These are phyloP conservation scores for Saxidomus purpurata DNA, from an alignment of 1,140 invertebrate genomes.

Conservation along the genomic window DNA sequence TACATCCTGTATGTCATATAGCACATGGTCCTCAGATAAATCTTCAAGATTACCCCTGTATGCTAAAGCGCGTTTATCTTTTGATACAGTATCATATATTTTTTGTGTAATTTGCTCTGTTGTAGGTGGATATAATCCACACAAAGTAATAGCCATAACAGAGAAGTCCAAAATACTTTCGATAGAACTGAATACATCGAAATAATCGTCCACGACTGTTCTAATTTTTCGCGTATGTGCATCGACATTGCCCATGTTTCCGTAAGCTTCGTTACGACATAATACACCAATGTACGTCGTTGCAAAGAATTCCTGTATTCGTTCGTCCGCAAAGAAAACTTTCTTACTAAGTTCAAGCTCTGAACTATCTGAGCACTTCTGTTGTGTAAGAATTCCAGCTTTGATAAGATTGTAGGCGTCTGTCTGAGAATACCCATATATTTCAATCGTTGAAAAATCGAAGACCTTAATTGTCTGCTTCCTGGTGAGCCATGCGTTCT, in stretches of 20 bases:
- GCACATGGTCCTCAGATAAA: not conserved
- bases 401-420: not conserved
- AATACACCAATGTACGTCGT: not conserved
- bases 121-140: not conserved
- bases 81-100: not conserved
- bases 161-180: not conserved
- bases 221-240: not conserved
- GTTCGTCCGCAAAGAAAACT: not conserved
- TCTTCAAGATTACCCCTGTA: not conserved
- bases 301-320: not conserved
- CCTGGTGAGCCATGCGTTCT: not conserved
- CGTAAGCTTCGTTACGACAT: not conserved
- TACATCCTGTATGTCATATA: not conserved
- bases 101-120: not conserved
- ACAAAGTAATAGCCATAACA: not conserved
- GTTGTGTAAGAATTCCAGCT: not conserved
- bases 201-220: not conserved
- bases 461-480: not conserved
- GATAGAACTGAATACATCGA: not conserved
- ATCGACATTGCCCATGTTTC: not conserved
- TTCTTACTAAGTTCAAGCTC: not conserved
- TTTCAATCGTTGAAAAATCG: not conserved
- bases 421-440: not conserved
- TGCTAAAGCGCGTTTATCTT: not conserved
- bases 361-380: not conserved